Percentiles rank a stretch among this genome's conserved stretches.
Evolutionary conservation across 2,797 vertebrate genomes (phyloP).

Genomic region (Hipposideros larvatus): DNA sequence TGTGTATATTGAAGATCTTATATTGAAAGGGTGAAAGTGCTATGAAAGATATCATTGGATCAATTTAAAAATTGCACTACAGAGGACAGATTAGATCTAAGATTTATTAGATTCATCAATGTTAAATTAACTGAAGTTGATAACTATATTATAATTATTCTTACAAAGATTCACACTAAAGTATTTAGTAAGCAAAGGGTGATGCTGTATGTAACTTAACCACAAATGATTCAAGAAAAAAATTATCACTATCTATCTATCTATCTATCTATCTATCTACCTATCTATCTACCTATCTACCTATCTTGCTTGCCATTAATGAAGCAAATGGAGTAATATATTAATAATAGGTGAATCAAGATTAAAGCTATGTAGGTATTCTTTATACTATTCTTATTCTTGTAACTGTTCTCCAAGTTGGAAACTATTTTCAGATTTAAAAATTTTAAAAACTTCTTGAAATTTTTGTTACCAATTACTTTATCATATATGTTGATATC

Average conservation of each 20-base stretch:
- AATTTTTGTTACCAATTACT: background rate
- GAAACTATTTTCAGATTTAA: slow-evolving; percentile 20
- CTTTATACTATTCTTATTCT: background rate
- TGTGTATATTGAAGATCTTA: background rate
- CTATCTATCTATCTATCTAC: background rate
- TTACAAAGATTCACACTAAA: background rate
- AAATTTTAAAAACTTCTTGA: background rate
- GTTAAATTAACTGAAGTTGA: background rate
- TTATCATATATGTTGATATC: background rate
- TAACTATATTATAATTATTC: background rate
- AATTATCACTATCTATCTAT: background rate
- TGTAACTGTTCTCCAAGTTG: background rate
- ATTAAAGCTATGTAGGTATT: background rate
- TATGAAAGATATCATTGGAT: background rate
- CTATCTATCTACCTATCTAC: no score
- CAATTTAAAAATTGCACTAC: background rate
- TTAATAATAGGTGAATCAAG: background rate
- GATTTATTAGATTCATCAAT: background rate
- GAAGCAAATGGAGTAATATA: background rate
- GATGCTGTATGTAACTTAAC: background rate
- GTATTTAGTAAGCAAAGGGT: background rate
- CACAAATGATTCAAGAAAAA: background rate
- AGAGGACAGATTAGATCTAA: background rate
- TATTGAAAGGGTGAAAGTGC: background rate
- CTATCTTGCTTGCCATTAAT: background rate